These are phyloP conservation scores for Pammene fasciana DNA, from an alignment of 2,888 invertebrate genomes.

Conservation along the genomic window DNA sequence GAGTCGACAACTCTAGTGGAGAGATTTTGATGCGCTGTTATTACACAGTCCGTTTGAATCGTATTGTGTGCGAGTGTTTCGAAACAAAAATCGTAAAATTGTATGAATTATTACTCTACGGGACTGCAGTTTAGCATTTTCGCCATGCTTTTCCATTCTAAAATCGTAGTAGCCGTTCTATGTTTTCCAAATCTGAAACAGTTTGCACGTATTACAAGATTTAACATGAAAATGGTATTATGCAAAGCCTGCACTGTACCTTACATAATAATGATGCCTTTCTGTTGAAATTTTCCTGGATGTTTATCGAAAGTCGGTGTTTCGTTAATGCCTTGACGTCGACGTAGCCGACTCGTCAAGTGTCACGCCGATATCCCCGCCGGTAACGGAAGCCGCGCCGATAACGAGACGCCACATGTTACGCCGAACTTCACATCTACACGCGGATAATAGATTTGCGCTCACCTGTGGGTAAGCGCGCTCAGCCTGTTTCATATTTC, in stretches of 20 bases:
- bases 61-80: conserved; percentile 69
- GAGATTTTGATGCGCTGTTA: conserved; percentile 77
- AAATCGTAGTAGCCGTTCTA: conserved; percentile 13
- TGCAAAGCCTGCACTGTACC: conserved; percentile 13
- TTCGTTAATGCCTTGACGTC: conserved; percentile 43
- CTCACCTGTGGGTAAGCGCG: conserved; percentile 50
- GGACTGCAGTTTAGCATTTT: conserved; percentile 35
- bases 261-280: conserved; percentile 11
- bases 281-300: conserved; percentile 5
- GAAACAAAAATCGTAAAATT: conserved; percentile 27
- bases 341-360: conserved; percentile 55
- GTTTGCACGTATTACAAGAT: conserved; percentile 30
- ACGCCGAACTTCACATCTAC: conserved; percentile 40
- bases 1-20: conserved; percentile 70
- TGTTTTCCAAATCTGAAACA: conserved; percentile 20
- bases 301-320: conserved; percentile 21
- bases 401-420: conserved; percentile 55
- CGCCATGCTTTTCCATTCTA: conserved; percentile 6
- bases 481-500: conserved; percentile 69
- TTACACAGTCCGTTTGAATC: conserved; percentile 77
- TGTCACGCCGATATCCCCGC: conserved; percentile 57
- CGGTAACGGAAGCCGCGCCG: conserved; percentile 50
- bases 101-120: conserved; percentile 39
- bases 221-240: conserved; percentile 19
- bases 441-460: conserved; percentile 55